These are phyloP conservation scores for Alexandromys fortis DNA, from an alignment of 2,113 vertebrate species.

Conservation along the genomic window DNA sequence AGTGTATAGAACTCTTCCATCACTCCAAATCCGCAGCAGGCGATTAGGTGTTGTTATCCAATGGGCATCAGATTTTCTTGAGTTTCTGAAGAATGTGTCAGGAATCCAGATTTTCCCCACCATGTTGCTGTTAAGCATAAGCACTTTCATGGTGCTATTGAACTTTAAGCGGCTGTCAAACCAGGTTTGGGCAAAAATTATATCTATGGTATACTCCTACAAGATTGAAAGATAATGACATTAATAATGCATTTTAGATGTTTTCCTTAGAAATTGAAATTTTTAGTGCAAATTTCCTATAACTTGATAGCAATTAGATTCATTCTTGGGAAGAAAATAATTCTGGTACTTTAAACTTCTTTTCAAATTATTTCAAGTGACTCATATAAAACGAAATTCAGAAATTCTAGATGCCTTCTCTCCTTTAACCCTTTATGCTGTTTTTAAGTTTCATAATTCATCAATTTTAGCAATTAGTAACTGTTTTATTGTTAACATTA, in stretches of 20 bases:
- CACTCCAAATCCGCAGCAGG: slow-evolving; percentile 95
- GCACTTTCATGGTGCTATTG: slow-evolving; percentile 96
- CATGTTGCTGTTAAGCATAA: slow-evolving; percentile 99
- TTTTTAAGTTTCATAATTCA: background rate
- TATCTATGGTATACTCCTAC: slow-evolving; percentile 99
- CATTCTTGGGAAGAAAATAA: background rate
- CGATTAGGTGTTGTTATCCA: slow-evolving; percentile 99
- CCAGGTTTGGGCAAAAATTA: slow-evolving; percentile 99
- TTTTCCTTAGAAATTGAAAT: background rate
- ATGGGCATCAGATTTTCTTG: slow-evolving; percentile 97
- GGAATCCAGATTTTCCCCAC: slow-evolving; percentile 99
- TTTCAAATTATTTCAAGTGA: background rate
- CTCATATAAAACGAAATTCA: background rate
- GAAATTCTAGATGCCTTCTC: background rate
- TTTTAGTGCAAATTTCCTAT: background rate
- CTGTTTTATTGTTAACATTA: background rate
- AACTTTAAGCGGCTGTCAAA: slow-evolving; percentile 97
- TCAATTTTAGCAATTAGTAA: background rate
- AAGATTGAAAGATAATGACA: slow-evolving; percentile 68
- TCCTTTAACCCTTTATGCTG: background rate
- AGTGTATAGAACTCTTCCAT: slow-evolving; percentile 96
- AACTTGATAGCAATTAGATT: background rate
- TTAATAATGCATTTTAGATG: background rate
- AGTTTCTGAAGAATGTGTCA: slow-evolving; percentile 98
- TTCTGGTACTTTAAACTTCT: background rate